These are phyloP conservation scores for Chanos chanos DNA, from an alignment of 2,797 vertebrate genomes.

Conservation along the genomic window DNA sequence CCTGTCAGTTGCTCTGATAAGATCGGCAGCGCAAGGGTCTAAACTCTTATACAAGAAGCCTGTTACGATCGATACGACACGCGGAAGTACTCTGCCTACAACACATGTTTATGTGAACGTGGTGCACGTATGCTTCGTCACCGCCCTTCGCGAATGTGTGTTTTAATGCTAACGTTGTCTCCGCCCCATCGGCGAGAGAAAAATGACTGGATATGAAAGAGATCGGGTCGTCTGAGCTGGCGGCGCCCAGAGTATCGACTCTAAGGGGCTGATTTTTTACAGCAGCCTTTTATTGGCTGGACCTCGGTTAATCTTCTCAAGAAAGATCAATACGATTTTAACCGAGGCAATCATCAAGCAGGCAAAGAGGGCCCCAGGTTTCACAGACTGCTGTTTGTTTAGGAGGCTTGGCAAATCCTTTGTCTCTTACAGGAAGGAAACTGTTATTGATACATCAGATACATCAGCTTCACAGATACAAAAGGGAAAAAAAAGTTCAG, in stretches of 20 bases:
- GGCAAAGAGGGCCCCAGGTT: slow-evolving; percentile 42
- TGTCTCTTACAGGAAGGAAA: slow-evolving; percentile 33
- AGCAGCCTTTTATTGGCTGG: slow-evolving; percentile 73
- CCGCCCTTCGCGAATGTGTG: background rate
- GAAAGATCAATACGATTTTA: slow-evolving; percentile 68
- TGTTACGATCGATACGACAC: background rate
- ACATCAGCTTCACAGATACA: background rate
- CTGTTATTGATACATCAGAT: slow-evolving; percentile 23
- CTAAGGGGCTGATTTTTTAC: slow-evolving; percentile 63
- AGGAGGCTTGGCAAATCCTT: slow-evolving; percentile 20
- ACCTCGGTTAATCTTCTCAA: slow-evolving; percentile 74
- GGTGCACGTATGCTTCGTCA: background rate
- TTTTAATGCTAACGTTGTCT: background rate
- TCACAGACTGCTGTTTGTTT: slow-evolving; percentile 61
- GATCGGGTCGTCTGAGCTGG: slow-evolving; percentile 27
- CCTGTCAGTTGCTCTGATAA: no score
- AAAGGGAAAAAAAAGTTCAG: background rate
- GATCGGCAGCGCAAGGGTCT: background rate
- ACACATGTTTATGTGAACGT: slow-evolving; percentile 15
- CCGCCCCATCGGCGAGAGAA: slow-evolving; percentile 9
- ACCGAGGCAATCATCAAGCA: slow-evolving; percentile 72
- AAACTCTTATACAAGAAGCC: background rate
- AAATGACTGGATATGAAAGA: slow-evolving; percentile 17
- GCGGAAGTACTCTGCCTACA: no score
- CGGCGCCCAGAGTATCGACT: slow-evolving; percentile 72